Evolutionary conservation across 1,140 invertebrate genomes (phyloP).

Genomic region (Trichonephila inaurata): DNA sequence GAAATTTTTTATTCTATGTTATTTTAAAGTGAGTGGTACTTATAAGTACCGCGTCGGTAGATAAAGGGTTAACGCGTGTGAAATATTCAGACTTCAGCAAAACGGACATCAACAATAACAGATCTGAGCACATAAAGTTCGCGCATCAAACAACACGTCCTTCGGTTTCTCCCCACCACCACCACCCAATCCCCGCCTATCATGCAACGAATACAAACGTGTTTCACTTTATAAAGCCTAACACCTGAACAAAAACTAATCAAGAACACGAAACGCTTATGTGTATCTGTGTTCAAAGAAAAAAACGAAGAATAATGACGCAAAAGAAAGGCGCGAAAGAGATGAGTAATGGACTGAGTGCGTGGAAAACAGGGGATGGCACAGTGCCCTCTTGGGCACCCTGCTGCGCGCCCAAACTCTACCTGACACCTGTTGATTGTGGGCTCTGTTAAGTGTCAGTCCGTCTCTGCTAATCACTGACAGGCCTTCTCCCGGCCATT

Average conservation of each 20-base stretch:
- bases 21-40: no score
- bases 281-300: background rate
- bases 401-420: conserved; percentile 16
- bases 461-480: conserved; percentile 35
- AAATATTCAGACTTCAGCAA: no score
- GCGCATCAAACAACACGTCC: no score
- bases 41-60: no score
- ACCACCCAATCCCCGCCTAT: no score
- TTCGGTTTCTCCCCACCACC: no score
- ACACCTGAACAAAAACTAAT: background rate
- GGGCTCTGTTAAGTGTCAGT: conserved; percentile 33
- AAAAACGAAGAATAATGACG: background rate
- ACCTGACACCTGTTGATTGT: conserved; percentile 64
- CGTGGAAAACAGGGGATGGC: background rate
- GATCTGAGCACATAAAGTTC: no score
- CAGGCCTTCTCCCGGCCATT: background rate
- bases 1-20: no score
- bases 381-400: background rate
- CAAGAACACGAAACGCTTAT: background rate
- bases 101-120: no score
- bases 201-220: background rate
- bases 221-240: background rate
- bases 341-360: conserved; percentile 44
- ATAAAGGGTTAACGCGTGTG: no score
- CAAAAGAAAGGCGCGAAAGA: background rate